Base-by-base conservation (phyloP, 2,888 invertebrate genomes). In the Scelioninae gen. 1 region DNA sequence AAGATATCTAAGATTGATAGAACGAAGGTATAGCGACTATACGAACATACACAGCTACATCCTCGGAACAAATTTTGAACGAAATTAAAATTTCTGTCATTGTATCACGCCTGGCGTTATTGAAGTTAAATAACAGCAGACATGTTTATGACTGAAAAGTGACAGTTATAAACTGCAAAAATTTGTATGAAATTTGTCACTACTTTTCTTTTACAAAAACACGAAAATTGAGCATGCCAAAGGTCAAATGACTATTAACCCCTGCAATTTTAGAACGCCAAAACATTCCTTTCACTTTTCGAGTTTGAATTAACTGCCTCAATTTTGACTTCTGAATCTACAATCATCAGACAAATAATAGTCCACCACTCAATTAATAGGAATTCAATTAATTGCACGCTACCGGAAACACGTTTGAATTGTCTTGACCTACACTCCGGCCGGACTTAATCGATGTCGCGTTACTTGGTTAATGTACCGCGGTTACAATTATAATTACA, bases 401-500 rank as follows among this genome's bases (percentile, higher is more conserved):
- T 16, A 56, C 4, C 34, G 56, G 56, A 69, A 47, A 55, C 8
- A 53, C 8, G 56, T 56, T 69, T 69, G 45, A 69, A 69, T 69
- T 56, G 56, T 56, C 56, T 69, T 47, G 69, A 56, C 43, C 56
- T 49, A 13, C n/a, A 10, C 45, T 56, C 45, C 55, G 40, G 16
- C 40, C 9, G 10, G 16, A 23, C 23, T 10, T 16, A 69, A 58
- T 69, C 47, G 69, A 58, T n/a, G 58, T 38, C 47, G 34, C 31
- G 43, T 58, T 49, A 45, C 55, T 23, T 23, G 68, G 45, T 32
- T 43, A 69, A 47, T 69, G 40, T 47, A 47, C 16, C 69, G 31
- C 31, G 45, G 68, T 58, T 69, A 45, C 47, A 69, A 58, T 56
- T 56, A 47, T 58, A 23, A 38, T 10, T 10, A 8, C 1, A 10